Percentiles rank a stretch among this genome's conserved stretches.
phyloP scores from a whole-genome alignment of 2,888 invertebrate genomes.

The Caenorhabditis sp. region DNA sequence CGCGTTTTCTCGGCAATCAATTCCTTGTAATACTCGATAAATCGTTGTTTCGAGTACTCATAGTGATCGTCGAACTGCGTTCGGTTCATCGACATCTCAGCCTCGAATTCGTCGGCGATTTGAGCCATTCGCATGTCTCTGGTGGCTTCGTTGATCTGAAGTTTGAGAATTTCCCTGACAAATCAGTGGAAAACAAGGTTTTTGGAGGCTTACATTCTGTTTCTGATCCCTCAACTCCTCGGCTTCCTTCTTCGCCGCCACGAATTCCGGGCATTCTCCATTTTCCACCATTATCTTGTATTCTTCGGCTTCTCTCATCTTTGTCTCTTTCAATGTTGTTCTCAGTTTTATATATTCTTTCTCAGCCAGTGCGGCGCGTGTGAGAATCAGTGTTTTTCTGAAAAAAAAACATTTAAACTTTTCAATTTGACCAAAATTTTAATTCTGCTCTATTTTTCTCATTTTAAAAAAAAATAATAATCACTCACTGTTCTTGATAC shows the following conservation, averaged over 20 bases:
- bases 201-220: slow-evolving; percentile 10
- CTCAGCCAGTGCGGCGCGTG: slow-evolving; percentile 18
- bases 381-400: not conserved
- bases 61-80: slow-evolving; percentile 26
- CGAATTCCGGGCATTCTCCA: slow-evolving; percentile 12
- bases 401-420: too few relatives aligned
- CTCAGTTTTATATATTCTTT: slow-evolving; percentile 23
- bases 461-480: too few relatives aligned
- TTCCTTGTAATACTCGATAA: slow-evolving; percentile 19
- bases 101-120: slow-evolving; percentile 32
- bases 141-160: slow-evolving; percentile 18
- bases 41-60: slow-evolving; percentile 22
- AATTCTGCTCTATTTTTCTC: too few relatives aligned
- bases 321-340: slow-evolving; percentile 5
- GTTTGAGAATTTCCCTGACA: too few relatives aligned
- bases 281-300: not conserved
- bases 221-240: slow-evolving; percentile 3
- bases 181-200: too few relatives aligned
- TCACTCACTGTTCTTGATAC: too few relatives aligned
- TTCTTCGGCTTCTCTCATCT: not conserved
- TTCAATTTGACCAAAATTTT: too few relatives aligned
- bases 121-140: slow-evolving; percentile 33
- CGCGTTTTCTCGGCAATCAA: slow-evolving; percentile 31
- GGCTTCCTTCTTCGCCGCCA: slow-evolving; percentile 12
- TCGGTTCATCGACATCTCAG: slow-evolving; percentile 18